A percentile compares a stretch with the other conserved stretches of the same genome.
Evolutionary conservation across 2,888 invertebrate genomes (phyloP).

Genomic region (Pandemis heparana): DNA sequence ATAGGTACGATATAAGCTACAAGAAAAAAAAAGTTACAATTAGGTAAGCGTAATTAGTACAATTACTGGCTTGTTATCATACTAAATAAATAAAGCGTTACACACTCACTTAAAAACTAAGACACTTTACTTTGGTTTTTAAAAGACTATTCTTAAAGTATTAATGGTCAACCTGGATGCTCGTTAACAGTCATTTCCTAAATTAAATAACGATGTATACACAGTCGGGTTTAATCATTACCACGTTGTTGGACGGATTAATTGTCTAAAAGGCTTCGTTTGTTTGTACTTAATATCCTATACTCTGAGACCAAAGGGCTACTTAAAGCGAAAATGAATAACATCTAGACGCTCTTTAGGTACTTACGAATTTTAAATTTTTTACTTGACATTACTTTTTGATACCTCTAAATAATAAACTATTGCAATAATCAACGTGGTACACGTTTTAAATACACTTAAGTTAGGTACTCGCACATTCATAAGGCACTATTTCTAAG

Average conservation of each 20-base stretch:
- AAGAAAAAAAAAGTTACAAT: conserved; percentile 18
- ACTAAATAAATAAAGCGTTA: conserved; percentile 83
- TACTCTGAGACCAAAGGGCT: not conserved
- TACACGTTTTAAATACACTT: conserved; percentile 35
- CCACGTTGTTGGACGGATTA: conserved; percentile 46
- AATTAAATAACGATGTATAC: conserved; percentile 28
- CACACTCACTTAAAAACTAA: conserved; percentile 78
- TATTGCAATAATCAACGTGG: conserved; percentile 19
- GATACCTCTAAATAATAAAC: not conserved
- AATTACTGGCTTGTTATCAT: conserved; percentile 41
- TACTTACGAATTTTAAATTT: no score
- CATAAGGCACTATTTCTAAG: conserved; percentile 46
- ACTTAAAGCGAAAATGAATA: not conserved
- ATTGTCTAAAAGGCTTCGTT: conserved; percentile 18
- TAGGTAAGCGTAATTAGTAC: conserved; percentile 6
- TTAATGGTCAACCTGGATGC: conserved; percentile 38
- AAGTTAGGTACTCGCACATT: not conserved
- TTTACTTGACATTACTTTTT: not conserved
- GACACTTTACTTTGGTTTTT: conserved; percentile 83
- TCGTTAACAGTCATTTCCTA: conserved; percentile 11
- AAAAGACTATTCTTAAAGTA: conserved; percentile 66
- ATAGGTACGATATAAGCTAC: not conserved
- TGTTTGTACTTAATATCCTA: not conserved
- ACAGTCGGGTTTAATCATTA: conserved; percentile 28
- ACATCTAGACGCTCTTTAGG: not conserved